Evolutionary conservation across 1,140 invertebrate genomes (phyloP).

Genomic region (Grapholita molesta): DNA sequence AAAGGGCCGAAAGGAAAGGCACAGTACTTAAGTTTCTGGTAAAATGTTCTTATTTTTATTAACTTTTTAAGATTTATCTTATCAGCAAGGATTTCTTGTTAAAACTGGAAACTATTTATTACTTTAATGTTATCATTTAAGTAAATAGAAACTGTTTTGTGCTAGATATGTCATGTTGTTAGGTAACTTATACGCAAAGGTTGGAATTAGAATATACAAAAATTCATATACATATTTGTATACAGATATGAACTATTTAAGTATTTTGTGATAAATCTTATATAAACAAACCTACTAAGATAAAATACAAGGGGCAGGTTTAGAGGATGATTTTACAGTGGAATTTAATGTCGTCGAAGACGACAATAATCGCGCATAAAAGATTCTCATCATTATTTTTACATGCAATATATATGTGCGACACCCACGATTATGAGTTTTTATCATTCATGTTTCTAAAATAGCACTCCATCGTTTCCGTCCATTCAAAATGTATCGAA

Average conservation of each 20-base stretch:
- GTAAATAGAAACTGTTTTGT: not conserved
- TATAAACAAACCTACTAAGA: not conserved
- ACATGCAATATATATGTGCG: too few relatives aligned
- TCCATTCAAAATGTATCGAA: too few relatives aligned
- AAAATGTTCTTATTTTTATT: not conserved
- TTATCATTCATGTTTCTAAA: too few relatives aligned
- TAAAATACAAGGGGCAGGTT: too few relatives aligned
- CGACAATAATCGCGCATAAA: too few relatives aligned
- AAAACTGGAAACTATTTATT: not conserved
- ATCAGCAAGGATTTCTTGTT: not conserved
- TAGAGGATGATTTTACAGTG: too few relatives aligned
- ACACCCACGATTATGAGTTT: too few relatives aligned
- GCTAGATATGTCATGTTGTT: not conserved
- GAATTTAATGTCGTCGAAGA: too few relatives aligned
- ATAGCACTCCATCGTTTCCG: too few relatives aligned
- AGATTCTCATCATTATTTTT: too few relatives aligned
- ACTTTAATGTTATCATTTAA: not conserved
- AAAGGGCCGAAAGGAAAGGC: constrained; percentile 19
- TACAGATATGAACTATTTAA: not conserved
- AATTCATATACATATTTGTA: not conserved
- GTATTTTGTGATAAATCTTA: not conserved
- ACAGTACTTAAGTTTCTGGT: not conserved
- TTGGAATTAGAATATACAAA: not conserved
- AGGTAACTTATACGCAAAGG: not conserved
- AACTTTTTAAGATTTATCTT: not conserved